phyloP scores from a whole-genome alignment of 2,113 vertebrate genomes.

The Ceratotherium simum region DNA sequence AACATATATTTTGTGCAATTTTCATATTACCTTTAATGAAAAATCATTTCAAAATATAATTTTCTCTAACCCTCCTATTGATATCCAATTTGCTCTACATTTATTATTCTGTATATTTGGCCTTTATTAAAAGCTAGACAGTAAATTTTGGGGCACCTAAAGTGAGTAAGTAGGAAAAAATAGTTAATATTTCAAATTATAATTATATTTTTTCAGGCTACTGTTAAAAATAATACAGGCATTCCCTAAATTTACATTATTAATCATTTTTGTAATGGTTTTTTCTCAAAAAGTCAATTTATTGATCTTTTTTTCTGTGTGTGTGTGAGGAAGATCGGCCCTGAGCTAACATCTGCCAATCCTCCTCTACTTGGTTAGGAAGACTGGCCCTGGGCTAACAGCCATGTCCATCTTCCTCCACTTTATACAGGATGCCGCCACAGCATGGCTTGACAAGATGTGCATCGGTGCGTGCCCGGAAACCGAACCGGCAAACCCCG shows the following conservation, averaged over 20 bases:
- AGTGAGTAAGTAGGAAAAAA: background rate
- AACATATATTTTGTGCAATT: background rate
- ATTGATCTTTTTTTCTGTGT: background rate
- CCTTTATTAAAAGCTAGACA: background rate
- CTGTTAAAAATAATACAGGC: background rate
- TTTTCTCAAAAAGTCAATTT: background rate
- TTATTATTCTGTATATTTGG: background rate
- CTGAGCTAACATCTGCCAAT: no score
- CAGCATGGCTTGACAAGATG: no score
- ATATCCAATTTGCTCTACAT: background rate
- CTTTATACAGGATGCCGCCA: no score
- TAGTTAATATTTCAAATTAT: background rate
- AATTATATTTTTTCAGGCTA: background rate
- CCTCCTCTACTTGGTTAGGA: no score
- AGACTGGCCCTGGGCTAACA: no score
- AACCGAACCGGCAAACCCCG: no score
- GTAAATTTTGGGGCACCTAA: slow-evolving; percentile 1
- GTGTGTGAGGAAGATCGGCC: no score
- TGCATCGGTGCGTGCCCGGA: no score
- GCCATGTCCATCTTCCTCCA: no score
- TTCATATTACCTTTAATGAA: background rate
- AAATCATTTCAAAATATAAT: background rate
- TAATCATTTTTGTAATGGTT: background rate
- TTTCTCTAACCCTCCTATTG: background rate
- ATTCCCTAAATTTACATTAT: background rate